A percentile compares a stretch with the other conserved stretches of the same genome.
Evolutionary conservation across 2,888 invertebrate genomes (phyloP).

Genomic region (Ypsolopha sequella): DNA sequence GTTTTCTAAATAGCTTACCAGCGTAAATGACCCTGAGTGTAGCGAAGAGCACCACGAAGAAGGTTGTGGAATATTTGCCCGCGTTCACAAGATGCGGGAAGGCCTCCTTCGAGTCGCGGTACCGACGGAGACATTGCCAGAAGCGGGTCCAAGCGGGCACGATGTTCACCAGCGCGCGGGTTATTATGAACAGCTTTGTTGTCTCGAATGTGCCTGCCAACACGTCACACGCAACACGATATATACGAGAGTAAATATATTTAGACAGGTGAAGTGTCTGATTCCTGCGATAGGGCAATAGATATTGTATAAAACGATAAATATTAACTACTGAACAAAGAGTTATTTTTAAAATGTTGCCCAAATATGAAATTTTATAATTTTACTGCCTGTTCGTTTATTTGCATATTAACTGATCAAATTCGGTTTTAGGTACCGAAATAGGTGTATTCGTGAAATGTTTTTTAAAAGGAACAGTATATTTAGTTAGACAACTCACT

Average conservation of each 20-base stretch:
- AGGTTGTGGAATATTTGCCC: constrained; percentile 97
- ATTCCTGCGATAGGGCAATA: neutral
- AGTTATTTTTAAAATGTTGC: no score
- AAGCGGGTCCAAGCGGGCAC: constrained; percentile 98
- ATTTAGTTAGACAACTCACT: constrained; percentile 33
- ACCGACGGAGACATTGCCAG: constrained; percentile 96
- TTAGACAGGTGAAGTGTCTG: neutral
- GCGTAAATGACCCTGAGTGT: constrained; percentile 74
- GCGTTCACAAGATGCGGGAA: constrained; percentile 98
- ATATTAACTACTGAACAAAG: neutral
- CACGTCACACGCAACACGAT: neutral
- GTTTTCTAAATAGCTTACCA: constrained; percentile 22
- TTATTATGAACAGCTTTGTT: constrained; percentile 78
- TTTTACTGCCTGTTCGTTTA: no score
- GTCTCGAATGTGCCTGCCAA: constrained; percentile 72
- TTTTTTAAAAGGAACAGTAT: neutral
- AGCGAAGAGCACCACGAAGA: constrained; percentile 91
- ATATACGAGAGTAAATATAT: no score
- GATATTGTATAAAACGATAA: neutral
- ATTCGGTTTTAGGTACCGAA: no score
- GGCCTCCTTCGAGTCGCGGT: constrained; percentile 91
- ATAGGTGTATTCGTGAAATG: no score
- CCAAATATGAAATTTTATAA: no score
- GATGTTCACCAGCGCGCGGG: constrained; percentile 89
- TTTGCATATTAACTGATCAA: no score